phyloP scores from a whole-genome alignment of 2,888 invertebrate species.

The Pseudoips prasinana region DNA sequence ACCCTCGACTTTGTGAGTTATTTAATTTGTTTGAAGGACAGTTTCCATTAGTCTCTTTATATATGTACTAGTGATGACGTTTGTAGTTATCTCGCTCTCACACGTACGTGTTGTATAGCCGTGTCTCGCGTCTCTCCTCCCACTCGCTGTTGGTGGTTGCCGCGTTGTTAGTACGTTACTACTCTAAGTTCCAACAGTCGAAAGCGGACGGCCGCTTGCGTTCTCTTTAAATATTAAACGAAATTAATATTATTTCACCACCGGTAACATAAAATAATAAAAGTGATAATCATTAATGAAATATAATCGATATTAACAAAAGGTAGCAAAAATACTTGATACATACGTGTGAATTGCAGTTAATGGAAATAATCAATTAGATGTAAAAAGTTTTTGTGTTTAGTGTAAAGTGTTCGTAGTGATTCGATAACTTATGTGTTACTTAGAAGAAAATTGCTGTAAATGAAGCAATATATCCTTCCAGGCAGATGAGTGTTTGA shows the following conservation, averaged over 20 bases:
- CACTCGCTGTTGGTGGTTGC: conserved; percentile 57
- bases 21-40: conserved; percentile 51
- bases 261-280: conserved; percentile 41
- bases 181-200: conserved; percentile 63
- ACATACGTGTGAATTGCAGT: conserved; percentile 19
- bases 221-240: conserved; percentile 44
- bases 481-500: conserved; percentile 60
- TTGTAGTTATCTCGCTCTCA: conserved; percentile 48
- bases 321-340: conserved; percentile 16
- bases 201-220: conserved; percentile 67
- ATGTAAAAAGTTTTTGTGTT: conserved; percentile 60
- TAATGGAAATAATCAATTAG: conserved; percentile 24
- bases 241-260: conserved; percentile 38
- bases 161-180: conserved; percentile 60
- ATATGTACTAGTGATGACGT: conserved; percentile 59
- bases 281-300: conserved; percentile 39
- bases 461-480: conserved; percentile 50
- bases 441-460: conserved; percentile 43
- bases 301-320: conserved; percentile 18
- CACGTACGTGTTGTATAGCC: conserved; percentile 42
- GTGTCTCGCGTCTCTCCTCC: conserved; percentile 63
- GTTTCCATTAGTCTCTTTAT: conserved; percentile 67
- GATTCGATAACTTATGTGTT: conserved; percentile 54
- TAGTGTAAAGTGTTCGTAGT: conserved; percentile 64
- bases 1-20: conserved; percentile 37